Percentiles rank a stretch among this genome's conserved stretches.
phyloP scores from a whole-genome alignment of 2,888 invertebrate genomes.

The Ischnus inquisitorius region DNA sequence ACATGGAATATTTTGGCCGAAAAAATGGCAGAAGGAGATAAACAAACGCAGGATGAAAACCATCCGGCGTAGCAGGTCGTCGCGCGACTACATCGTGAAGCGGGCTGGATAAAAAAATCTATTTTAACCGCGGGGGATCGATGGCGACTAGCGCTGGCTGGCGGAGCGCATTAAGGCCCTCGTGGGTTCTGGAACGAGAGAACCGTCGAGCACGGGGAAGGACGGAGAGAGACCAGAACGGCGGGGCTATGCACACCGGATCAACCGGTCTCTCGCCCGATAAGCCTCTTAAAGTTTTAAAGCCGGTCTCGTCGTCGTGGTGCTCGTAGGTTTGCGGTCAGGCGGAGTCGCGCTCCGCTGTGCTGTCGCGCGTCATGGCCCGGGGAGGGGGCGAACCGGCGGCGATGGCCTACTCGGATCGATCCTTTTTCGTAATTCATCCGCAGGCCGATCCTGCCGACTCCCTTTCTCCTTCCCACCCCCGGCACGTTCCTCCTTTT shows the following conservation, averaged over 20 bases:
- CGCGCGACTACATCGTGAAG: slow-evolving; percentile 4
- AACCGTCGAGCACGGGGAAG: background rate
- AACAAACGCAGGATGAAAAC: slow-evolving; percentile 6
- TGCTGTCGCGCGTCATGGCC: slow-evolving; percentile 21
- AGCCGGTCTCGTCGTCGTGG: slow-evolving; percentile 57
- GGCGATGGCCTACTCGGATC: slow-evolving; percentile 58
- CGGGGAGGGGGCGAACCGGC: slow-evolving; percentile 43
- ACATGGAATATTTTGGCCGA: no score
- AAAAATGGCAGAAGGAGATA: background rate
- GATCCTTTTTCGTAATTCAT: slow-evolving; percentile 50
- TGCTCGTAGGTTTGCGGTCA: slow-evolving; percentile 51
- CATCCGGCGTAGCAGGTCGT: no score
- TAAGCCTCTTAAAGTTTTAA: slow-evolving; percentile 70
- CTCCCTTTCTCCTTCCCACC: slow-evolving; percentile 39
- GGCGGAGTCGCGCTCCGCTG: slow-evolving; percentile 37
- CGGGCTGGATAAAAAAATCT: slow-evolving; percentile 25
- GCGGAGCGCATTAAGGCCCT: slow-evolving; percentile 45
- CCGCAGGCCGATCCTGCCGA: background rate
- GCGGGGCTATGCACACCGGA: slow-evolving; percentile 17
- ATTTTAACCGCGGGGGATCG: slow-evolving; percentile 56
- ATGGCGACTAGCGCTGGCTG: slow-evolving; percentile 63
- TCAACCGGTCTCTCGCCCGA: slow-evolving; percentile 62
- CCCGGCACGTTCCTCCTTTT: slow-evolving; percentile 21
- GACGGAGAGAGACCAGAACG: background rate
- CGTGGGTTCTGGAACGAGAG: slow-evolving; percentile 24